Conservation (phyloP, 2,797 vertebrate genomes). For the Sebastes diaconus region DNA sequence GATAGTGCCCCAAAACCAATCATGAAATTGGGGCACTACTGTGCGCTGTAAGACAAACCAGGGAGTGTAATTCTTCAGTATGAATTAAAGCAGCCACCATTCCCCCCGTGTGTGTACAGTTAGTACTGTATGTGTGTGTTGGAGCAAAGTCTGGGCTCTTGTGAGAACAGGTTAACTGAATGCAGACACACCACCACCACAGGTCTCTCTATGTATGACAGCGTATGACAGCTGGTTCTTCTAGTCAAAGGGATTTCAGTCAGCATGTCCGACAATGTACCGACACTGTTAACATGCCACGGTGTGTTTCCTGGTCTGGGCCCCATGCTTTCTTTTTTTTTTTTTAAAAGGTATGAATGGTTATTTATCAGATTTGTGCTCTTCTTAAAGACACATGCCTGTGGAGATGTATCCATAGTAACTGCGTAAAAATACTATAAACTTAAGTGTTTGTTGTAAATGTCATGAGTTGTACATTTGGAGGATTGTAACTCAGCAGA, state of each 20-base stretch:
- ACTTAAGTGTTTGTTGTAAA: conserved; percentile 85
- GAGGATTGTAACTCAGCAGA: conserved; percentile 80
- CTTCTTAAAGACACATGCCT: conserved; percentile 74
- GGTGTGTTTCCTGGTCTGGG: conserved; percentile 46
- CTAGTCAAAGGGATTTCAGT: conserved; percentile 27
- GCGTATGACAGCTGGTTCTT: conserved; percentile 14
- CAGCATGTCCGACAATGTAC: conserved; percentile 61
- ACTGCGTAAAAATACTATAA: conserved; percentile 80
- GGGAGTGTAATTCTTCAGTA: background rate
- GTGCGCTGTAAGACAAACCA: background rate
- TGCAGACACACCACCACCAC: background rate
- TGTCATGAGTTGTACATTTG: conserved; percentile 87
- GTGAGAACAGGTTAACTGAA: background rate
- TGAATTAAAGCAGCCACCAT: background rate
- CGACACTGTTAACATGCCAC: conserved; percentile 19
- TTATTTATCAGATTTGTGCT: conserved; percentile 84
- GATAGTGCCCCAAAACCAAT: background rate
- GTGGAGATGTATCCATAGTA: conserved; percentile 80
- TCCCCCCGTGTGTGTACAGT: background rate
- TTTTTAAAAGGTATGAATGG: conserved; percentile 68
- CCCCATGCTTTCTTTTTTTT: conserved; percentile 20
- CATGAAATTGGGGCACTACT: background rate
- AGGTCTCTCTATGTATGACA: conserved; percentile 2
- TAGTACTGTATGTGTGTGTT: background rate
- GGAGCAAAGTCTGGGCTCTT: background rate